Evolutionary conservation across 2,113 vertebrate genomes (phyloP).

Genomic region (human (Homo sapiens)): DNA sequence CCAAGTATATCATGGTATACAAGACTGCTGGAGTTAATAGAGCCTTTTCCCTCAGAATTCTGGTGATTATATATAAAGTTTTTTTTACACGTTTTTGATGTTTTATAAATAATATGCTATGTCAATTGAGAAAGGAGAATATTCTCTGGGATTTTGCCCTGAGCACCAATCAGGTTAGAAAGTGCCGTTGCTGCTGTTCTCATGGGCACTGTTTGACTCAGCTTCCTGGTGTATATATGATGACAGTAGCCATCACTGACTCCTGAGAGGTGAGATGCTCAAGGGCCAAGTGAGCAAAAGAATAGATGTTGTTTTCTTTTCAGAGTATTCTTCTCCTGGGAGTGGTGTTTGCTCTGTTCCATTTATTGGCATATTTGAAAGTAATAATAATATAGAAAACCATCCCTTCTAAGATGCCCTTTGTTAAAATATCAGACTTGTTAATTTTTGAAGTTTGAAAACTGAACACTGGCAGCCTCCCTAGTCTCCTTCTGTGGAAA

Average conservation of each 20-base stretch:
- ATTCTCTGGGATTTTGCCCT: background rate
- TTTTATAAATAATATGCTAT: conserved; percentile 10
- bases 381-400: conserved; percentile 46
- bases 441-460: background rate
- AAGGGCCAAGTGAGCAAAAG: background rate
- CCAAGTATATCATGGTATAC: background rate
- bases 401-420: background rate
- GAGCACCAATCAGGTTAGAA: background rate
- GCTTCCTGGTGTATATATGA: background rate
- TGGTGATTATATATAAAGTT: background rate
- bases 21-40: background rate
- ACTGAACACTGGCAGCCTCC: background rate
- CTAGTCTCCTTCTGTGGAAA: background rate
- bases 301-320: background rate
- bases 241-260: background rate
- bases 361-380: background rate
- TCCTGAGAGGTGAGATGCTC: background rate
- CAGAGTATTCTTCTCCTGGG: background rate
- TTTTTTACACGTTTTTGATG: background rate
- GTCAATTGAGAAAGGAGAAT: background rate
- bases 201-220: background rate
- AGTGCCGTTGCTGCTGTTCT: background rate
- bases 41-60: background rate
- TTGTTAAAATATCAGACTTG: conserved; percentile 13
- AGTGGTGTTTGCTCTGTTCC: background rate